Evolutionary conservation across 2,113 vertebrate species (phyloP).

Genomic region (Nycticebus coucang): DNA sequence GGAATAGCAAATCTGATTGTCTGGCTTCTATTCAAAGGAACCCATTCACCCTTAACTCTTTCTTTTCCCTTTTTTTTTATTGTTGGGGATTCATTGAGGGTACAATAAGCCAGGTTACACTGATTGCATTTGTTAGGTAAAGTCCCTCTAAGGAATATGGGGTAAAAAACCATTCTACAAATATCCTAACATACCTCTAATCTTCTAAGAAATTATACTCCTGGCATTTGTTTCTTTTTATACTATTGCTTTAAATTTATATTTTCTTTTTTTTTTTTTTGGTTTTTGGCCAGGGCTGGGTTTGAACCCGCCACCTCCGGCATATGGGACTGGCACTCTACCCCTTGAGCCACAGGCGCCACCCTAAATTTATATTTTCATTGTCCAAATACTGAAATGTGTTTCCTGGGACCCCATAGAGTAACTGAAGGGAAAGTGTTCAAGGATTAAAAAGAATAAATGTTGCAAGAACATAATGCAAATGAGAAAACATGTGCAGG

Average conservation of each 20-base stretch:
- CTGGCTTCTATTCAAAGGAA: background rate
- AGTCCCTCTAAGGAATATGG: background rate
- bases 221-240: background rate
- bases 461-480: background rate
- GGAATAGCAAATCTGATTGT: background rate
- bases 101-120: too few species aligned
- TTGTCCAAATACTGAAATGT: constrained; percentile 35
- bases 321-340: too few species aligned
- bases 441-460: constrained; percentile 11
- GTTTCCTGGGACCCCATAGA: background rate
- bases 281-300: too few species aligned
- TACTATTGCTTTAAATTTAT: background rate
- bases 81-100: too few species aligned
- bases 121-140: too few species aligned
- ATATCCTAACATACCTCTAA: background rate
- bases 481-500: constrained; percentile 2
- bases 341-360: too few species aligned
- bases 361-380: background rate
- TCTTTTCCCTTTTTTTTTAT: too few species aligned
- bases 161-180: background rate
- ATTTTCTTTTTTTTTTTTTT: too few species aligned
- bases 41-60: background rate
- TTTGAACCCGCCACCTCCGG: too few species aligned
- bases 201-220: background rate
- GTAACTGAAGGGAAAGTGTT: constrained; percentile 13